Percentiles rank a stretch among this genome's conserved stretches.
phyloP scores from a whole-genome alignment of 1,140 invertebrate species.

The Drosophila leontia region DNA sequence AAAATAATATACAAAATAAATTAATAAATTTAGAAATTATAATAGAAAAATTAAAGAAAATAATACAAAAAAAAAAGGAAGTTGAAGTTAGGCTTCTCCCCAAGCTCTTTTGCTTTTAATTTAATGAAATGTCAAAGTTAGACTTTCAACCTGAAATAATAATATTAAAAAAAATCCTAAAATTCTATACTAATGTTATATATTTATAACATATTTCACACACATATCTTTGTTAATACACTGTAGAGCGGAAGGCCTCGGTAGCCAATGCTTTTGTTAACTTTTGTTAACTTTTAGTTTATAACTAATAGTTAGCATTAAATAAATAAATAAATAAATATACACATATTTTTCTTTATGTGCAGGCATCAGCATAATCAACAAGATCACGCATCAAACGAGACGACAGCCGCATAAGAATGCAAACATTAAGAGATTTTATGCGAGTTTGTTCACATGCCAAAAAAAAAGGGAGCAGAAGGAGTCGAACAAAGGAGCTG shows the following conservation, averaged over 20 bases:
- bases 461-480: constrained; percentile 38
- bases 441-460: constrained; percentile 81
- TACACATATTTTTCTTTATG: background rate
- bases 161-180: background rate
- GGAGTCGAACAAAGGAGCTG: constrained; percentile 35
- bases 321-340: too few relatives aligned
- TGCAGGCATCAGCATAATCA: constrained; percentile 75
- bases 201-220: too few relatives aligned
- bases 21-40: background rate
- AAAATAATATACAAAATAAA: background rate
- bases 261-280: too few relatives aligned
- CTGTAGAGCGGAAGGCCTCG: too few relatives aligned
- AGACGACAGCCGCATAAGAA: constrained; percentile 82
- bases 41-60: background rate
- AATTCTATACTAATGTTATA: too few relatives aligned
- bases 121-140: background rate
- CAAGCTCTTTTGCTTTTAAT: background rate
- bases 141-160: background rate
- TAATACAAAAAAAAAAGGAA: too few relatives aligned
- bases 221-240: too few relatives aligned
- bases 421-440: constrained; percentile 83
- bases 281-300: too few relatives aligned
- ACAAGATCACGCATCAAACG: constrained; percentile 83
- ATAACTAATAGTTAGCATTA: too few relatives aligned
- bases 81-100: too few relatives aligned